Conservation (phyloP, 2,888 invertebrate genomes). For the Eugnorisma glareosa region DNA sequence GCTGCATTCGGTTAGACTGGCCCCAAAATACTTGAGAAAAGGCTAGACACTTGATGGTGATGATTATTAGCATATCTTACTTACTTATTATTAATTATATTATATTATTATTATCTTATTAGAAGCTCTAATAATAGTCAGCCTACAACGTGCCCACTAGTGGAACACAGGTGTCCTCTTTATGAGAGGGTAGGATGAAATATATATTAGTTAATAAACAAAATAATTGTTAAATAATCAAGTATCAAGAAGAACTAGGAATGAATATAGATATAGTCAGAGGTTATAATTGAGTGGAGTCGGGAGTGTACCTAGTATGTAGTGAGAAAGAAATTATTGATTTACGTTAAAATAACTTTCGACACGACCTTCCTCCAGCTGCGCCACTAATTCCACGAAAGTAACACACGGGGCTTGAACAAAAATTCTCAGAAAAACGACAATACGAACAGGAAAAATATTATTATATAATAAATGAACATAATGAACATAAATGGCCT, state of each 20-base stretch:
- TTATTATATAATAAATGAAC: slow-evolving; percentile 12
- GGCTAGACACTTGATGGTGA: too few species aligned
- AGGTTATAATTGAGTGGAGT: background rate
- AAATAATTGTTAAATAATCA: too few species aligned
- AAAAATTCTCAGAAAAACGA: background rate
- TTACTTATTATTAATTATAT: too few species aligned
- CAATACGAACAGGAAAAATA: slow-evolving; percentile 12
- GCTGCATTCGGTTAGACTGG: too few species aligned
- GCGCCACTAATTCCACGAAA: background rate
- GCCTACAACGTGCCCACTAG: background rate
- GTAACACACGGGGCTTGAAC: background rate
- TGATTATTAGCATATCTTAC: too few species aligned
- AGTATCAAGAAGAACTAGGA: background rate
- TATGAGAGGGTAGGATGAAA: background rate
- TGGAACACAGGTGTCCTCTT: background rate
- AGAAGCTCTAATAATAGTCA: too few species aligned
- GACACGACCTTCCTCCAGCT: too few species aligned
- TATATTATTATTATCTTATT: too few species aligned
- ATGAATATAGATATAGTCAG: background rate
- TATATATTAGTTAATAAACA: background rate
- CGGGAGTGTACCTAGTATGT: background rate
- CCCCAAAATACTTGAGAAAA: too few species aligned
- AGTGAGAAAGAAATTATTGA: too few species aligned
- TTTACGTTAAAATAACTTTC: background rate
- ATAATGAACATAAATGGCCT: slow-evolving; percentile 12